These are phyloP conservation scores for Clitarchus hookeri DNA, from an alignment of 2,888 invertebrate genomes.

Conservation along the genomic window DNA sequence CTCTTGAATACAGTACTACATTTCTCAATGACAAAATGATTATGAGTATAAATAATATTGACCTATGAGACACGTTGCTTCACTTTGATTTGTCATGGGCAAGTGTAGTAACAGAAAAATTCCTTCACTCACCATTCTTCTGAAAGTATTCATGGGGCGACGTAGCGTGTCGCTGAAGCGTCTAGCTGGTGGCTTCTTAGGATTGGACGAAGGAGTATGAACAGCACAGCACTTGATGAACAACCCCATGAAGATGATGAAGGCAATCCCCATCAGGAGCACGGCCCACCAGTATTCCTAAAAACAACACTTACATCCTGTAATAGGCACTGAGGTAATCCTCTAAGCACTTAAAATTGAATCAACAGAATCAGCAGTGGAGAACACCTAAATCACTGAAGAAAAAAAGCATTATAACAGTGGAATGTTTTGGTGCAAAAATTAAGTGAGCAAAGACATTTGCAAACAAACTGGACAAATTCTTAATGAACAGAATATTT, in stretches of 20 bases:
- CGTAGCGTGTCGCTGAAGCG: conserved; percentile 90
- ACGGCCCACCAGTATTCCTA: conserved; percentile 95
- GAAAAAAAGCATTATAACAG: too few species aligned
- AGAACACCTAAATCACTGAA: too few species aligned
- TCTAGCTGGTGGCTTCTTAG: conserved; percentile 93
- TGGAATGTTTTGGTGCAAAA: too few species aligned
- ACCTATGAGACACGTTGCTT: too few species aligned
- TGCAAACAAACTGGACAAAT: not conserved
- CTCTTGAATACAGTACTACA: too few species aligned
- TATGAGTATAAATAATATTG: too few species aligned
- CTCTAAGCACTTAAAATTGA: too few species aligned
- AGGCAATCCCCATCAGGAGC: conserved; percentile 85
- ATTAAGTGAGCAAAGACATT: conserved; percentile 5
- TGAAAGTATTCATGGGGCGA: conserved; percentile 87
- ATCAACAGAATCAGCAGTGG: too few species aligned
- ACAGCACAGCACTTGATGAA: conserved; percentile 99
- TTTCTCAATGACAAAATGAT: too few species aligned
- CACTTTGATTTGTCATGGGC: too few species aligned
- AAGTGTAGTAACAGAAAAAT: too few species aligned
- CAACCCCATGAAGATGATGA: conserved; percentile 94
- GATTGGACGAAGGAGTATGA: conserved; percentile 98
- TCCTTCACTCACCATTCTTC: conserved; percentile 72
- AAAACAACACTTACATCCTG: conserved; percentile 38
- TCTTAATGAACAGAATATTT: too few species aligned
- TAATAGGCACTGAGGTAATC: conserved; percentile 25